Conservation (phyloP, 2,888 invertebrate genomes). For the Plusia festucae region DNA sequence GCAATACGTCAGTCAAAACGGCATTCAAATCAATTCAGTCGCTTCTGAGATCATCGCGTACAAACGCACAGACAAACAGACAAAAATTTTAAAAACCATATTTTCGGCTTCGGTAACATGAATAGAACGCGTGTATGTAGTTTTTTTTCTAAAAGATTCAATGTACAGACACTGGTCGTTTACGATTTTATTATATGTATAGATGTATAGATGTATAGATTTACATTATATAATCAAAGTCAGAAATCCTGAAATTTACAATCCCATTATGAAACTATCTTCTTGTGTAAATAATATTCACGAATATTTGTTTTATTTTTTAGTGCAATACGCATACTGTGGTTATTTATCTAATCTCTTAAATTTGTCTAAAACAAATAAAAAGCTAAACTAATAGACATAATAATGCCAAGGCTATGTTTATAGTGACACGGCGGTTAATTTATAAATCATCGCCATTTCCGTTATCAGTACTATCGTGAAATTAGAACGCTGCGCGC, state of each 20-base stretch:
- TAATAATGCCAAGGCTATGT: constrained; percentile 10
- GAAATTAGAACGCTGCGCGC: constrained; percentile 46
- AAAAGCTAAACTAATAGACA: constrained; percentile 12
- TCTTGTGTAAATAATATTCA: not conserved
- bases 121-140: too few species aligned
- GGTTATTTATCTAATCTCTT: not conserved
- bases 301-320: not conserved
- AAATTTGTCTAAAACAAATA: not conserved
- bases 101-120: too few species aligned
- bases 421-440: constrained; percentile 33
- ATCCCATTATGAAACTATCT: not conserved
- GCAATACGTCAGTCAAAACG: too few species aligned
- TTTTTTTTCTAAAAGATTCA: too few species aligned
- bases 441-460: constrained; percentile 40
- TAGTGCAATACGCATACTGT: not conserved
- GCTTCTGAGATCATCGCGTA: too few species aligned
- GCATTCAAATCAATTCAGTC: too few species aligned
- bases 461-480: constrained; percentile 47
- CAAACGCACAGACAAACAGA: too few species aligned
- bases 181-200: too few species aligned
- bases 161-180: too few species aligned
- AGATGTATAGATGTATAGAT: too few species aligned
- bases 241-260: not conserved
- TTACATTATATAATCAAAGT: too few species aligned
- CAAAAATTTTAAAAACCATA: too few species aligned